Conservation (phyloP, 30 jellyfish, hydroid and myxozoan genomes). For the Aurelia coerulea region DNA sequence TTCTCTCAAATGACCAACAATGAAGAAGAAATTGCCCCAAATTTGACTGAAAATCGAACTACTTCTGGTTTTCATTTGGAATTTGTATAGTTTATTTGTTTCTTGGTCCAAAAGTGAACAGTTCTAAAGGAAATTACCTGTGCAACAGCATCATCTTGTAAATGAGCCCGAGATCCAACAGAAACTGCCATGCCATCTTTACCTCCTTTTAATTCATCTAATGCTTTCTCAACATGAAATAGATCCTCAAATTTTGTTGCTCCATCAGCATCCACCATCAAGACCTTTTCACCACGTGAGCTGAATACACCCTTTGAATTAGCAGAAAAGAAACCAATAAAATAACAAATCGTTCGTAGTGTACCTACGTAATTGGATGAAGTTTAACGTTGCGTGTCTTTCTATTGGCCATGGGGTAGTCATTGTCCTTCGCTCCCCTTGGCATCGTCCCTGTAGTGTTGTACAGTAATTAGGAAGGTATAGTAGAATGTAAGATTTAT, state of each 20-base stretch:
- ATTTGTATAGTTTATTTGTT: too few relatives aligned
- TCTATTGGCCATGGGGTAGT: too few relatives aligned
- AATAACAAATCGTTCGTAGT: not conserved
- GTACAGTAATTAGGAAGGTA: too few relatives aligned
- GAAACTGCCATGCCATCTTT: constrained; percentile 89
- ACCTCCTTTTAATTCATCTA: constrained; percentile 72
- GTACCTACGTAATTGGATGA: not conserved
- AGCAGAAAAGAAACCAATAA: not conserved
- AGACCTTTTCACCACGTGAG: constrained; percentile 80
- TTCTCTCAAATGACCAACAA: too few relatives aligned
- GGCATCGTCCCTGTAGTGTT: too few relatives aligned
- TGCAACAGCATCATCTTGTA: constrained; percentile 94
- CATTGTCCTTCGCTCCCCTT: too few relatives aligned
- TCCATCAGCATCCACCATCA: constrained; percentile 98
- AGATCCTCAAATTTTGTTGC: constrained; percentile 93
- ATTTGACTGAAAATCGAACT: too few relatives aligned
- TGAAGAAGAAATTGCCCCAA: too few relatives aligned
- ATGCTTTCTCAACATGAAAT: constrained; percentile 78
- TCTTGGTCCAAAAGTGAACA: not conserved
- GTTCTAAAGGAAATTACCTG: constrained; percentile 28
- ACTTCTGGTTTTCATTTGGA: too few relatives aligned
- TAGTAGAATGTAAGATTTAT: too few relatives aligned
- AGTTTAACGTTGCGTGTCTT: too few relatives aligned
- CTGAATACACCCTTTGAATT: constrained; percentile 85
- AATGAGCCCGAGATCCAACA: constrained; percentile 96